Evolutionary conservation across 2,888 invertebrate genomes (phyloP).

Genomic region (Caenorhabditis auriculariae): DNA sequence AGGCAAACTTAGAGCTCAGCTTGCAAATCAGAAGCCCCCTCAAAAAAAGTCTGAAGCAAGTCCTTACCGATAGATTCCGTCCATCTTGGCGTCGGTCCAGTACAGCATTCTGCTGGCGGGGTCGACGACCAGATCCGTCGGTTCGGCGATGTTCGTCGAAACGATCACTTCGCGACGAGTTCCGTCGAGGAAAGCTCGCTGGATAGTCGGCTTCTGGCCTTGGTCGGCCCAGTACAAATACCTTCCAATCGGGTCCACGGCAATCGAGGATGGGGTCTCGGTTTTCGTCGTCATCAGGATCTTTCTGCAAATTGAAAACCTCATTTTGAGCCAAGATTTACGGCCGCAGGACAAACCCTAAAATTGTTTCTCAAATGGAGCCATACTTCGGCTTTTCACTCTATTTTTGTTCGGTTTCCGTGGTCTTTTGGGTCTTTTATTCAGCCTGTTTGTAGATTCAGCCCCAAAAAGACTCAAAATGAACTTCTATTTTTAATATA

Average conservation of each 20-base stretch:
- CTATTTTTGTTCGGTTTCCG: too few species aligned
- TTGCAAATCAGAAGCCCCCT: too few species aligned
- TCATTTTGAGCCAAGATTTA: neutral
- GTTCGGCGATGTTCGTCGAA: constrained; percentile 52
- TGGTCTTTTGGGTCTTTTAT: too few species aligned
- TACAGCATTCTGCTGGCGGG: constrained; percentile 90
- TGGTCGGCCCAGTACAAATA: constrained; percentile 96
- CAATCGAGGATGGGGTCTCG: constrained; percentile 89
- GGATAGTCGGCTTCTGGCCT: constrained; percentile 91
- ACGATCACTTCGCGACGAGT: constrained; percentile 54
- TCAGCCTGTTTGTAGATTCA: too few species aligned
- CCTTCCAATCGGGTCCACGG: constrained; percentile 89
- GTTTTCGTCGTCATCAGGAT: constrained; percentile 86
- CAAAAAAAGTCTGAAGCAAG: too few species aligned
- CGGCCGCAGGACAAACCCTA: neutral
- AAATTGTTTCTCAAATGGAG: neutral
- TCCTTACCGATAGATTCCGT: constrained; percentile 86
- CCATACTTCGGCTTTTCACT: neutral
- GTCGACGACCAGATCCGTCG: constrained; percentile 77
- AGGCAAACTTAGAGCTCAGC: too few species aligned
- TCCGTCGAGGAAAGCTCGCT: constrained; percentile 81
- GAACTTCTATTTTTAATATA: too few species aligned
- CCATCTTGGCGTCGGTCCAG: constrained; percentile 93
- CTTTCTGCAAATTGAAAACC: constrained; percentile 79
- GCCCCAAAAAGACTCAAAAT: too few species aligned